phyloP scores from a whole-genome alignment of 2,113 vertebrate genomes.

The Grammatotria lemairii region DNA sequence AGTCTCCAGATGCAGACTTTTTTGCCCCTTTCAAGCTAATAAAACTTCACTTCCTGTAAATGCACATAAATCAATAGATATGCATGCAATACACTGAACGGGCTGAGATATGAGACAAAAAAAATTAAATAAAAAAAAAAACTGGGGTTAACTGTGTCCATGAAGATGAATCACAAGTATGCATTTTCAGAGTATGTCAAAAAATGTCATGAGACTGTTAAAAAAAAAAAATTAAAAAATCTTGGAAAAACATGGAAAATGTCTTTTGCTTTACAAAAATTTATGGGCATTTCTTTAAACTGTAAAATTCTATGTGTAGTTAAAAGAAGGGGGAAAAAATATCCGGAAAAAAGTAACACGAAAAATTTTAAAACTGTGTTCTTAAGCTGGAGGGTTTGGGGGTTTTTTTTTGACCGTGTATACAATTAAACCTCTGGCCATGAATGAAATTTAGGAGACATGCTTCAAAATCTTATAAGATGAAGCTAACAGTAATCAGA shows the following conservation, averaged over 20 bases:
- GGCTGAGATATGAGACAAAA: neutral
- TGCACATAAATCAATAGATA: neutral
- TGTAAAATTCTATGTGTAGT: neutral
- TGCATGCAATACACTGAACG: neutral
- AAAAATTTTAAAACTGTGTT: neutral
- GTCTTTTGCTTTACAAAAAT: neutral
- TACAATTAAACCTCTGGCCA: neutral
- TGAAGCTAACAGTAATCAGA: neutral
- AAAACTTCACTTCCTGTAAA: neutral
- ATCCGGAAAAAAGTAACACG: rapidly evolving
- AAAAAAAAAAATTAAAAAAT: neutral
- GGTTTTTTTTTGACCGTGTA: rapidly evolving
- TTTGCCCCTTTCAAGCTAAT: neutral
- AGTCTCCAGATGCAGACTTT: neutral
- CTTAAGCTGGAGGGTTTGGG: neutral
- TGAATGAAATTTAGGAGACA: neutral
- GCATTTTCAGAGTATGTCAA: neutral
- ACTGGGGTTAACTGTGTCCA: neutral
- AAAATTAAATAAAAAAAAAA: neutral
- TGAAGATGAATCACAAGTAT: neutral
- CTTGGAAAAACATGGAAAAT: neutral
- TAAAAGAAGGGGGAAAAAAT: neutral
- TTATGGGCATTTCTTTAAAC: neutral
- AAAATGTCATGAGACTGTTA: neutral
- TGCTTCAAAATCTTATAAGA: neutral